Evolutionary conservation across 2,888 invertebrate species (phyloP).

Genomic region (Hyposoter didymator): DNA sequence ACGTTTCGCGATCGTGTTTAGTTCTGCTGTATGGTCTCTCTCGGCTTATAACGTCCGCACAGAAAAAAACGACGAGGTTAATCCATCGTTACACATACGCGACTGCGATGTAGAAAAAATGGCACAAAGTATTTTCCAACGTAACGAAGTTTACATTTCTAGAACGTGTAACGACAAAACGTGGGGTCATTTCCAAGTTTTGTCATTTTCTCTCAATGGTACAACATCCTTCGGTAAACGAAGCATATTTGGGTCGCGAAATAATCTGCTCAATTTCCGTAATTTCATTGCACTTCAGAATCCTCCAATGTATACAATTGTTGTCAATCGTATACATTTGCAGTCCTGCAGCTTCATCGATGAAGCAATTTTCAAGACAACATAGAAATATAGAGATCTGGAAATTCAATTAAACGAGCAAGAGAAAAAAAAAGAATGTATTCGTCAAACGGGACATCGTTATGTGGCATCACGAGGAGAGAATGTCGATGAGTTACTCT

Average conservation of each 20-base stretch:
- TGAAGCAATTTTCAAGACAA: constrained; percentile 40
- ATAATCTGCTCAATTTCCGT: neutral
- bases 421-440: neutral
- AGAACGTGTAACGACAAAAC: neutral
- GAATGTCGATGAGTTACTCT: constrained; percentile 22
- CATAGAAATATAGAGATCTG: constrained; percentile 7
- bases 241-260: neutral
- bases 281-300: neutral
- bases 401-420: neutral
- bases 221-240: neutral
- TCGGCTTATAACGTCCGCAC: constrained; percentile 7
- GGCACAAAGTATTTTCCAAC: neutral
- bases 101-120: neutral
- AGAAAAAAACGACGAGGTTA: constrained; percentile 35
- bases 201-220: neutral
- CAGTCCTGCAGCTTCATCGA: neutral
- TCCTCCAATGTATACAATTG: neutral
- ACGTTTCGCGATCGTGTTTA: constrained; percentile 38
- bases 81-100: constrained; percentile 1
- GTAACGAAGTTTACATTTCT: neutral
- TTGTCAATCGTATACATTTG: neutral
- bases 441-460: constrained; percentile 14
- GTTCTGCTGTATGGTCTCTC: constrained; percentile 22
- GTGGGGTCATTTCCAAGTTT: neutral
- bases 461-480: constrained; percentile 22